A percentile compares a stretch with the other conserved stretches of the same genome.
phyloP scores from a whole-genome alignment of 2,797 vertebrate species.

The Microtus obscurus region DNA sequence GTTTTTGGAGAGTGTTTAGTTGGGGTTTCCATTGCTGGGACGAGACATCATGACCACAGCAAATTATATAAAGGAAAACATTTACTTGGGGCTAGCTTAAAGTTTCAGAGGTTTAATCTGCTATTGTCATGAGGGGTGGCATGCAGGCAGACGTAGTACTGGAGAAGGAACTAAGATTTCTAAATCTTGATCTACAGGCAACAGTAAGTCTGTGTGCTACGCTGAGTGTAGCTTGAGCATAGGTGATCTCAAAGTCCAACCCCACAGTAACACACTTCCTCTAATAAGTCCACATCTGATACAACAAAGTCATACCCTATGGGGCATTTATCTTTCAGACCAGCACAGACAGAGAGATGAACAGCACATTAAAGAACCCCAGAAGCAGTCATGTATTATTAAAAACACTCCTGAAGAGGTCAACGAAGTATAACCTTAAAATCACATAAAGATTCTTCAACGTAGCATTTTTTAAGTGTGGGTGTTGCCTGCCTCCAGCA shows the following conservation, averaged over 20 bases:
- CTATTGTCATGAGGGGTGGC: neutral
- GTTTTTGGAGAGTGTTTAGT: neutral
- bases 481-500: slow-evolving; percentile 16
- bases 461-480: slow-evolving; percentile 41
- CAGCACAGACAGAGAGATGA: neutral
- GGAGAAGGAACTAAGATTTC: neutral
- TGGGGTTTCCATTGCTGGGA: neutral
- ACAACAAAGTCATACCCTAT: neutral
- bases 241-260: neutral
- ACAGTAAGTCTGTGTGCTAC: neutral
- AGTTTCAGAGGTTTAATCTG: neutral
- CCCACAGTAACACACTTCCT: neutral
- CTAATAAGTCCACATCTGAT: neutral
- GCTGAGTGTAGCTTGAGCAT: neutral
- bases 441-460: slow-evolving; percentile 33
- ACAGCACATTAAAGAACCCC: neutral
- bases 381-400: neutral
- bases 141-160: neutral
- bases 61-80: neutral
- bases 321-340: neutral
- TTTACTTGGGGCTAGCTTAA: neutral
- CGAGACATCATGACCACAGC: neutral
- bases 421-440: slow-evolving; percentile 50
- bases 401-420: slow-evolving; percentile 11
- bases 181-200: neutral